Percentiles rank a stretch among this genome's conserved stretches.
phyloP scores from a whole-genome alignment of 2,797 vertebrate genomes.

The Chromobotia macracanthus region DNA sequence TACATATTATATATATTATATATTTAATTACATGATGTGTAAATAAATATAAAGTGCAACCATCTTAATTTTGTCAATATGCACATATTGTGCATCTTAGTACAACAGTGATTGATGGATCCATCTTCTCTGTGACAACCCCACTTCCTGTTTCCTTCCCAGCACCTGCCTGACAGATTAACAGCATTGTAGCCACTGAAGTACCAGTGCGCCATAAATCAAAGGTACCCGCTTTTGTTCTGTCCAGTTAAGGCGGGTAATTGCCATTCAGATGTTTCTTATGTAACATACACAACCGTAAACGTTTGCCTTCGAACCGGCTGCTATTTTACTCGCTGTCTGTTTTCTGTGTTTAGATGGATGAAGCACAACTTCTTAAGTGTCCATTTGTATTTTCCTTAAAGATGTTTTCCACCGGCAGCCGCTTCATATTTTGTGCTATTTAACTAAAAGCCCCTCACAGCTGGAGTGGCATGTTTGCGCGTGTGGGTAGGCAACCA shows the following conservation, averaged over 20 bases:
- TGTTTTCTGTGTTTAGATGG: slow-evolving; percentile 19
- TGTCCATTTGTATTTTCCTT: slow-evolving; percentile 16
- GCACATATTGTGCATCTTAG: background rate
- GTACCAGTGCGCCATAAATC: background rate
- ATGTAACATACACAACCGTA: slow-evolving; percentile 22
- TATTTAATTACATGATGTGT: too few relatives aligned
- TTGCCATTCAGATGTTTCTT: slow-evolving; percentile 32
- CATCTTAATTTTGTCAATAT: background rate
- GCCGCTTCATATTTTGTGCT: slow-evolving; percentile 16
- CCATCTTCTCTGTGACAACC: background rate
- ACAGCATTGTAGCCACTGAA: slow-evolving; percentile 20
- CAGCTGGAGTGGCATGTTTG: slow-evolving; percentile 17
- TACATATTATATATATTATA: too few relatives aligned
- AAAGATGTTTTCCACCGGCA: background rate
- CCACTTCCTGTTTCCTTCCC: slow-evolving; percentile 36
- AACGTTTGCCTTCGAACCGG: background rate
- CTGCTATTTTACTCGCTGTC: slow-evolving; percentile 6
- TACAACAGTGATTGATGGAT: slow-evolving; percentile 12
- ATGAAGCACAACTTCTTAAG: slow-evolving; percentile 16
- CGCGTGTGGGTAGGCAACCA: slow-evolving; percentile 19
- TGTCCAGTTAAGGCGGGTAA: slow-evolving; percentile 42
- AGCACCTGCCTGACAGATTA: slow-evolving; percentile 25
- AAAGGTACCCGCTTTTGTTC: slow-evolving; percentile 30
- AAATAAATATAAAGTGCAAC: background rate
- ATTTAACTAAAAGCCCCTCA: slow-evolving; percentile 27